Percentiles rank a stretch among this genome's conserved stretches.
Evolutionary conservation across 2,113 vertebrate species (phyloP).

Genomic region (Formicarius rufipectus): DNA sequence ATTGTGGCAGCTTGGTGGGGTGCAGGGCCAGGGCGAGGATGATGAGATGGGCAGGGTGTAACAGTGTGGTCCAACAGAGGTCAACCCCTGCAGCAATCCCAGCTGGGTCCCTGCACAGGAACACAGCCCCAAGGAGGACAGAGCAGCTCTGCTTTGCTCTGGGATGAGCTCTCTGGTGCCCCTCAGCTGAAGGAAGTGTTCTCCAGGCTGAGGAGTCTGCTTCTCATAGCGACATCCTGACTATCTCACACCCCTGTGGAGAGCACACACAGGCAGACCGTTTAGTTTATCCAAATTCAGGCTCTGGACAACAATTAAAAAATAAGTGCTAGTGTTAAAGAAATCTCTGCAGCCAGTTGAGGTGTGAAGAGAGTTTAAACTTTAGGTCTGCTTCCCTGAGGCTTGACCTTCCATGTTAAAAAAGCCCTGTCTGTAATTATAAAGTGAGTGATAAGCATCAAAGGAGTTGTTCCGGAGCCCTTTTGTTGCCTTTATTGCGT

Average conservation of each 20-base stretch:
- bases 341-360: neutral
- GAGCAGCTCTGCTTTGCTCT: neutral
- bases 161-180: neutral
- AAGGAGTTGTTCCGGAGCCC: neutral
- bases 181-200: neutral
- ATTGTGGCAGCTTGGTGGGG: neutral
- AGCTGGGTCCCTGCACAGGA: neutral
- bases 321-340: neutral
- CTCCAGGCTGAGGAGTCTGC: neutral
- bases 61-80: neutral
- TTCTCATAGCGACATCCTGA: neutral
- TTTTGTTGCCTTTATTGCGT: conserved; percentile 27
- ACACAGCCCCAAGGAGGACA: neutral
- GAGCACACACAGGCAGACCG: neutral
- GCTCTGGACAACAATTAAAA: conserved; percentile 2
- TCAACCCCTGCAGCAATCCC: neutral
- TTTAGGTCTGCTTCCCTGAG: neutral
- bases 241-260: neutral
- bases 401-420: neutral
- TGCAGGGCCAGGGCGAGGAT: neutral
- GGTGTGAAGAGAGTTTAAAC: neutral
- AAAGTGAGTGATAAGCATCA: conserved; percentile 13
- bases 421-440: neutral
- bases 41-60: neutral
- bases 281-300: neutral